A percentile compares a stretch with the other conserved stretches of the same genome.
These are phyloP conservation scores for Lomographa bimaculata DNA, from an alignment of 2,888 invertebrate species.

Conservation along the genomic window DNA sequence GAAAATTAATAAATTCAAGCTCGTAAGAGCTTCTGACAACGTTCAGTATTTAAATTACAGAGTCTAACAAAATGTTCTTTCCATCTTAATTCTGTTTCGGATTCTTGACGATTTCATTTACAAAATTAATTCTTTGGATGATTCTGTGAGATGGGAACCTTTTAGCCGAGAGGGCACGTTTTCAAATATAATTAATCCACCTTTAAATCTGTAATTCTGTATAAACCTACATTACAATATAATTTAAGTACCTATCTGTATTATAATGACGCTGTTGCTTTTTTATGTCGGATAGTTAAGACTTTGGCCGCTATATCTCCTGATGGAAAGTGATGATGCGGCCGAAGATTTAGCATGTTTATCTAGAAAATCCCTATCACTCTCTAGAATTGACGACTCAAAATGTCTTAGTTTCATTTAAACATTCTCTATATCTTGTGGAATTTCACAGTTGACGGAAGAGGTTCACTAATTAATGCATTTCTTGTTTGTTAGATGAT, in stretches of 20 bases:
- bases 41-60: slow-evolving; percentile 40
- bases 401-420: no score
- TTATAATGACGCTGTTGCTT: no score
- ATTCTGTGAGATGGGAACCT: slow-evolving; percentile 44
- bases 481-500: no score
- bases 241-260: no score
- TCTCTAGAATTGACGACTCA: no score
- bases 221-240: slow-evolving; percentile 19
- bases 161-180: slow-evolving; percentile 49
- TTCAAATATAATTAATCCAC: slow-evolving; percentile 63
- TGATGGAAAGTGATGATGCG: no score
- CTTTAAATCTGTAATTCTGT: slow-evolving; percentile 47
- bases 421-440: slow-evolving; percentile 1
- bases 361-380: no score
- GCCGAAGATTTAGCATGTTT: no score
- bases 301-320: no score
- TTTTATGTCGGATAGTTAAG: no score
- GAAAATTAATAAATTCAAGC: slow-evolving; percentile 36
- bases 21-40: slow-evolving; percentile 29
- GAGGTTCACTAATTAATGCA: no score
- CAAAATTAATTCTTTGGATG: slow-evolving; percentile 54
- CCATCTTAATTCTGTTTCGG: slow-evolving; percentile 49
- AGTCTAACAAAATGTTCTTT: slow-evolving; percentile 44
- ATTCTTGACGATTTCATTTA: slow-evolving; percentile 59
- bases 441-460: slow-evolving; percentile 5